Evolutionary conservation across 1,140 invertebrate species (phyloP).

Genomic region (Agraylea sexmaculata): DNA sequence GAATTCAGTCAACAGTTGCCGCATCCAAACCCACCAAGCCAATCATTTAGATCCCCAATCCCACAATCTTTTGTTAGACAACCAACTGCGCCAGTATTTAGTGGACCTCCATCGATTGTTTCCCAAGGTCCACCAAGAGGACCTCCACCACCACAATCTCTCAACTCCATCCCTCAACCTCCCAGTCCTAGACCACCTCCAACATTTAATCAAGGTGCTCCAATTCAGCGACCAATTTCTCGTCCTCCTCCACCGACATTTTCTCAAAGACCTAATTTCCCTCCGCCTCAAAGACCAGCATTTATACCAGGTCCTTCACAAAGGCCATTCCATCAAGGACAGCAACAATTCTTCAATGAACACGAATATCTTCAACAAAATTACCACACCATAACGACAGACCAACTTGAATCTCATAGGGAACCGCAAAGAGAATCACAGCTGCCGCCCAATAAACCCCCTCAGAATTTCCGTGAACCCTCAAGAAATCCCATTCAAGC

Average conservation of each 20-base stretch:
- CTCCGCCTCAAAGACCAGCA: conserved; percentile 22
- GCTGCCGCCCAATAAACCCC: conserved; percentile 24
- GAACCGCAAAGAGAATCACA: conserved; percentile 31
- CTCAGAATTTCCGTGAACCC: conserved; percentile 26
- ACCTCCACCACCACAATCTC: conserved; percentile 20
- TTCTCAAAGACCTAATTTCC: conserved; percentile 13
- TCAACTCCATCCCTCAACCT: background rate
- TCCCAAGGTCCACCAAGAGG: conserved; percentile 27
- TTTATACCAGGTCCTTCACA: conserved; percentile 30
- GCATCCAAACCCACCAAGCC: conserved; percentile 29
- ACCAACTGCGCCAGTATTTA: conserved; percentile 16
- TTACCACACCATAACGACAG: conserved; percentile 40
- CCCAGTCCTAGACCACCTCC: background rate
- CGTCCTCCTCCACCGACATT: conserved; percentile 12
- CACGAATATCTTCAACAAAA: conserved; percentile 41
- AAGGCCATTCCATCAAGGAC: conserved; percentile 30
- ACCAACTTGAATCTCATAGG: conserved; percentile 31
- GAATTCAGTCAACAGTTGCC: conserved; percentile 34
- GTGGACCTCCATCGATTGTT: conserved; percentile 21
- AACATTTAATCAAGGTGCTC: conserved; percentile 1
- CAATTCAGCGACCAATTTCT: no score
- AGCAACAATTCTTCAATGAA: conserved; percentile 34
- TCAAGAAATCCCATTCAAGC: conserved; percentile 26
- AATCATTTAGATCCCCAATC: conserved; percentile 28
- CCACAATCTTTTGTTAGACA: conserved; percentile 20